These are phyloP conservation scores for Poecilobothrus nobilitatus DNA, from an alignment of 2,888 invertebrate species.

Conservation along the genomic window DNA sequence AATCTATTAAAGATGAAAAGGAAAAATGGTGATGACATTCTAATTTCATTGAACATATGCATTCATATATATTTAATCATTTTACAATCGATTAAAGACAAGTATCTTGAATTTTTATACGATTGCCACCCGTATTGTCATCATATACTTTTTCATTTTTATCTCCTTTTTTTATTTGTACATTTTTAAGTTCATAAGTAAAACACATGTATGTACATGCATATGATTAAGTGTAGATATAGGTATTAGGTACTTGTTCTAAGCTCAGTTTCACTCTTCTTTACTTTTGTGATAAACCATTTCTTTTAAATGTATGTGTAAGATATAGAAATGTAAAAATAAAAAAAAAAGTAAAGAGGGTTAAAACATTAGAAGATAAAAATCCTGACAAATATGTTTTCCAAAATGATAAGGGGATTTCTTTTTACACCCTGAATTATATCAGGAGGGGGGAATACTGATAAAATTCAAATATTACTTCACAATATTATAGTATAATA, in stretches of 20 bases:
- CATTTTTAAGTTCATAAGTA: no score
- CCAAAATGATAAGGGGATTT: not conserved
- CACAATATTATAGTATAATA: no score
- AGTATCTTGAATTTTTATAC: no score
- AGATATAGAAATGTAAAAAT: not conserved
- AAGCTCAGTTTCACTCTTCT: not conserved
- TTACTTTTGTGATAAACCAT: not conserved
- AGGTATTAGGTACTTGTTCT: no score
- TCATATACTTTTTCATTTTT: no score
- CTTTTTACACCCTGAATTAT: not conserved
- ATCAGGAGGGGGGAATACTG: no score
- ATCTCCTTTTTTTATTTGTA: no score
- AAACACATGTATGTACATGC: no score
- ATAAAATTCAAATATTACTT: not conserved
- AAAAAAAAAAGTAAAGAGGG: not conserved
- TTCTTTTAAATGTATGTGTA: not conserved
- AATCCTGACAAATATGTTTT: conserved; percentile 2
- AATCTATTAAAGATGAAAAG: not conserved
- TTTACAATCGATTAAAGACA: no score
- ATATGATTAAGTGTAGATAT: no score
- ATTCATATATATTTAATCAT: no score
- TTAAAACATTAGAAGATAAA: not conserved
- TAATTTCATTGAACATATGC: not conserved
- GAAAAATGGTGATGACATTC: not conserved
- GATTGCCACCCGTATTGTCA: no score